Evolutionary conservation across 1,140 invertebrate species (phyloP).

Genomic region (Diorhabda sublineata): DNA sequence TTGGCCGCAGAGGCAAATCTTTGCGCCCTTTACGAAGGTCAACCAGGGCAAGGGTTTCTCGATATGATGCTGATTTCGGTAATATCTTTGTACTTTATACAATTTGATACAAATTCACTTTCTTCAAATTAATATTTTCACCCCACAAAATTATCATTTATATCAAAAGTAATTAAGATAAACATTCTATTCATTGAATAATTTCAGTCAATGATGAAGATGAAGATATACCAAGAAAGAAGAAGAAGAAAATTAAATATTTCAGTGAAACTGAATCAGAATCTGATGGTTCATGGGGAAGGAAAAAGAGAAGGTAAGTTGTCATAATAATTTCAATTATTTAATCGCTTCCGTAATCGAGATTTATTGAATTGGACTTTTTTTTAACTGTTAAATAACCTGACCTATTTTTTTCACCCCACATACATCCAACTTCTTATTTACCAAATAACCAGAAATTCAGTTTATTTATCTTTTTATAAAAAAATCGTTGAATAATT

Average conservation of each 20-base stretch:
- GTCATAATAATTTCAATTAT: background rate
- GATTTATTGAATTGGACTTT: too few species aligned
- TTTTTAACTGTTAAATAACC: too few species aligned
- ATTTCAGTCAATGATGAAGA: conserved; percentile 12
- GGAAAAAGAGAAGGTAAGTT: conserved; percentile 9
- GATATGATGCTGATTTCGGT: conserved; percentile 60
- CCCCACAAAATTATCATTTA: too few species aligned
- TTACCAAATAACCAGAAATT: too few species aligned
- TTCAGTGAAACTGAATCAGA: conserved; percentile 20
- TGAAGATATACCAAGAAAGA: conserved; percentile 12
- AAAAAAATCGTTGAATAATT: too few species aligned
- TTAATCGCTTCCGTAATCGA: too few species aligned
- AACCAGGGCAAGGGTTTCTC: conserved; percentile 51
- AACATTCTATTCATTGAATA: background rate
- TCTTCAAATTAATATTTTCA: background rate
- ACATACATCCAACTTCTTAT: too few species aligned
- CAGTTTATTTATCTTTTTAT: too few species aligned
- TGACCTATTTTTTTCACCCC: too few species aligned
- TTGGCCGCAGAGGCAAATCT: conserved; percentile 46
- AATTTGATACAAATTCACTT: background rate
- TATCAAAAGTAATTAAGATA: too few species aligned
- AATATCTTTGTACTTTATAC: conserved; percentile 35
- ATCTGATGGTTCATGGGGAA: conserved; percentile 14
- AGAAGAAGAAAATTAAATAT: conserved; percentile 22
- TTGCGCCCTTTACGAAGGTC: conserved; percentile 54